Base-by-base conservation (phyloP, 2,797 vertebrate genomes). In the Mallotus villosus region DNA sequence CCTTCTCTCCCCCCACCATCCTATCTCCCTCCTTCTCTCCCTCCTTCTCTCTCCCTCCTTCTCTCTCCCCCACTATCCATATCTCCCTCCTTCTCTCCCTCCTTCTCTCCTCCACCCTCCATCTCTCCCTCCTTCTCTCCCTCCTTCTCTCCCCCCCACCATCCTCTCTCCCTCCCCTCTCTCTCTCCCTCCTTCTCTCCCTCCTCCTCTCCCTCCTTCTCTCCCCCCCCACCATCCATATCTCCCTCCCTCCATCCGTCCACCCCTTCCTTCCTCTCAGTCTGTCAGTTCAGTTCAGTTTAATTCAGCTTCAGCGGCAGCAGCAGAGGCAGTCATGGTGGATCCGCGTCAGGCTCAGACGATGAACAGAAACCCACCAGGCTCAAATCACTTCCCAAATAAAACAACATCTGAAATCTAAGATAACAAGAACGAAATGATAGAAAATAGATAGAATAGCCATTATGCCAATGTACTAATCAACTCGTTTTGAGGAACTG, bases 321-420 rank as follows among this genome's bases (percentile, higher is more conserved):
- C 78, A 84, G 78, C 61, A 49, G 1, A 81, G 79, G 24, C 84
- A 81, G 76, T 76, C 75, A 74, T 32, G 70, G 59, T 63, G 32
- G 12, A 57, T 71, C 3, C 58, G 53, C 64, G 71, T 81, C 77
- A 70, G 68, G 71, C 46, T 24, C 17, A 14, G 68, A 81, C 67
- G 46, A 27, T 69, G 60, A 76, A 58, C 75, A 77, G 74, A 75
- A 69, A 60, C 51, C 19, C 65, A 73, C 73, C 61, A 61, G 68
- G 63, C 21, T n/a, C 14, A 9, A 5, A 37, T 69, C 46, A 53
- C 14, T 51, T 67, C 51, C 51, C 16, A 53, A 53, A 25, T 21
- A 27, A 67, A 53, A 46, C n/a, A 51, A 67, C 21, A 53, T 3
- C 27, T 17, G 16, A 2, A 63, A 32, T 27, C 27, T 63, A 9